Base-by-base conservation (phyloP, 2,797 vertebrate species). In the Pseudocheirus occidentalis region DNA sequence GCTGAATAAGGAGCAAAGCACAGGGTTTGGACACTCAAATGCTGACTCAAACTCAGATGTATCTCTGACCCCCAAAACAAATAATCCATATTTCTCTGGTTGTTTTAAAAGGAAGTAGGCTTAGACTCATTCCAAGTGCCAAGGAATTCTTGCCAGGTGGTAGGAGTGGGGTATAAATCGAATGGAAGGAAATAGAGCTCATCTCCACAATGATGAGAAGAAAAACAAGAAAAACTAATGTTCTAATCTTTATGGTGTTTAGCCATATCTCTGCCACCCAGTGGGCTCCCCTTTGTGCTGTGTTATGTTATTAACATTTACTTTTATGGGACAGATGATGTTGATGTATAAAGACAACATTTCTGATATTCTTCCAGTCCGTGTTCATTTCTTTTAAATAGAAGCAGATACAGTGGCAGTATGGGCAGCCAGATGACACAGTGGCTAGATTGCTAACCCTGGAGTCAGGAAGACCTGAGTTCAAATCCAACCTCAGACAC, bases 161-260 rank as follows among this genome's bases (percentile, higher is more conserved):
- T 46, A 73, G 34, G 34, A 73, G 34, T 73, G 34, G 62, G 62
- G 40, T 50, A 46, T 0, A 46, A 21, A 31, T 92, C 57, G 34
- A 29, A 2, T 31, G 54, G 11, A 90, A 93, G 90, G 73, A 62
- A 95, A 95, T 89, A 52, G 73, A 59, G 73, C n/a, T 96, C 62
- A 73, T 40, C 89, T 95, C 93, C 56, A 55, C 24, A n/a, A 94
- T 81, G 90, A 95, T 94, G 91, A 94, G 73, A 93, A 91, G 91
- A 28, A 94, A 92, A 92, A 53, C 27, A 90, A 94, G 94, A 95
- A 59, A 90, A 31, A 92, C 50, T 16, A 40, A 91, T 56, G 66
- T 52, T 59, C 90, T 59, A 2, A 62, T 94, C 50, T 94, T 50
- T 14, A 5, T 56, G 62, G 52, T 62, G 7, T 31, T 95, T 57